phyloP scores from a whole-genome alignment of 2,888 invertebrate genomes.

The Amorpha juglandis region DNA sequence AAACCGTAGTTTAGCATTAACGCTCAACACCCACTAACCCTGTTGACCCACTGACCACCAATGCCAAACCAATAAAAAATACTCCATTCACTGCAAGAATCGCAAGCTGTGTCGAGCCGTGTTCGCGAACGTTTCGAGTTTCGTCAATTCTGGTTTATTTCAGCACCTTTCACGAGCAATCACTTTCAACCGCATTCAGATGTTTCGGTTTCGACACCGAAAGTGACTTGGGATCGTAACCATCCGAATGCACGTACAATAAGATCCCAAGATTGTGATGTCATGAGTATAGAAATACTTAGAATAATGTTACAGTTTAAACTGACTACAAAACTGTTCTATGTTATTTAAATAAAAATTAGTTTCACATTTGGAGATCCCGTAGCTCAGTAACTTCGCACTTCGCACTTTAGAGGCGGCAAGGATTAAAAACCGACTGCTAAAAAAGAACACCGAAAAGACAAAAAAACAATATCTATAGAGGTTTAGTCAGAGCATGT shows the following conservation, averaged over 20 bases:
- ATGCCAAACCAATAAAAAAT: not conserved
- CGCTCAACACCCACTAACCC: not conserved
- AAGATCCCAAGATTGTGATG: not conserved
- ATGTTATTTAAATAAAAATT: no score
- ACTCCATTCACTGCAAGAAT: not conserved
- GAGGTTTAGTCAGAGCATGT: no score
- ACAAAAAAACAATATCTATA: no score
- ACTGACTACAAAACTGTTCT: no score
- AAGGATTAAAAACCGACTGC: no score
- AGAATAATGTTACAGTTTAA: no score
- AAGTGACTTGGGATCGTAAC: not conserved
- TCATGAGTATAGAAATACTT: no score
- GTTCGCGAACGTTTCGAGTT: not conserved
- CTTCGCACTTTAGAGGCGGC: no score
- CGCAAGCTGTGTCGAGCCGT: not conserved
- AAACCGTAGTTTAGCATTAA: not conserved
- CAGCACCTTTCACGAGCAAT: constrained; percentile 16
- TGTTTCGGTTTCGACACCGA: constrained; percentile 10
- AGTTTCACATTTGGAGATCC: no score
- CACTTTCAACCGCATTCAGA: constrained; percentile 10
- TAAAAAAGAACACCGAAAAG: no score
- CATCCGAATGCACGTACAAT: not conserved
- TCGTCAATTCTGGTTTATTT: not conserved
- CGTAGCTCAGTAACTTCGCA: no score
- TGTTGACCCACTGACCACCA: not conserved